Evolutionary conservation across 2,888 invertebrate genomes (phyloP), one percentile per base, ranked within the genome.

Genomic region (Acleris sparsana): DNA sequence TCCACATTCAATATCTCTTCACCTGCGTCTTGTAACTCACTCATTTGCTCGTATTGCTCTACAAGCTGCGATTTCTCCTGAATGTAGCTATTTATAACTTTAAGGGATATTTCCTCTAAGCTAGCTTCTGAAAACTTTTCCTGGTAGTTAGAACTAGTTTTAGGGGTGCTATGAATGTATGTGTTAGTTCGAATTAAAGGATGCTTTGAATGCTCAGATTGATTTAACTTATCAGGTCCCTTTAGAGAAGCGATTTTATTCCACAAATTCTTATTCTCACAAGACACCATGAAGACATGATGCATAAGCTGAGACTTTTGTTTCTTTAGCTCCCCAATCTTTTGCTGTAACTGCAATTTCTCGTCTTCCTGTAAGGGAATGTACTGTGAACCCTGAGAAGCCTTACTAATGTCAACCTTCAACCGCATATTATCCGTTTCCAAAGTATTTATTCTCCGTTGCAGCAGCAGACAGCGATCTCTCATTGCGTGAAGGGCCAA

Each of bases 261-360:
- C 97, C 97, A 97, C 51, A 97, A 85, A 71, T 95, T 95, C 76
- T 95, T 95, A 82, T 97, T 97, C 84, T 97, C 97, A 74, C 94
- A 94, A 3, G 96, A 95, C 11, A 97, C 96, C 96, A 97, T 96
- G 74, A 94, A 94, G 39, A 97, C 94, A 78, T 96, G 96, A 80
- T 96, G 96, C 74, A 95, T 94, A 0, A 97, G 87, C 78, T 96
- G 96, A 0, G 94, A 94, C 78, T 96, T 97, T 79, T 97, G 96
- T 75, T 95, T 95, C 16, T 93, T 94, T 63, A 97, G 87, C 70
- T 96, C 95, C 20, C 95, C 94, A 22, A 97, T 93, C 82, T 95
- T 94, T 71, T 94, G 93, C 68, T 94, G 89, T n/a, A 95, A 80
- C 43, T 80, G 75, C 66, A 89, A 80, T 60, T 93, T 87, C 76